Conservation (phyloP, 2,113 vertebrate species). For the Paracyprichromis sp. region DNA sequence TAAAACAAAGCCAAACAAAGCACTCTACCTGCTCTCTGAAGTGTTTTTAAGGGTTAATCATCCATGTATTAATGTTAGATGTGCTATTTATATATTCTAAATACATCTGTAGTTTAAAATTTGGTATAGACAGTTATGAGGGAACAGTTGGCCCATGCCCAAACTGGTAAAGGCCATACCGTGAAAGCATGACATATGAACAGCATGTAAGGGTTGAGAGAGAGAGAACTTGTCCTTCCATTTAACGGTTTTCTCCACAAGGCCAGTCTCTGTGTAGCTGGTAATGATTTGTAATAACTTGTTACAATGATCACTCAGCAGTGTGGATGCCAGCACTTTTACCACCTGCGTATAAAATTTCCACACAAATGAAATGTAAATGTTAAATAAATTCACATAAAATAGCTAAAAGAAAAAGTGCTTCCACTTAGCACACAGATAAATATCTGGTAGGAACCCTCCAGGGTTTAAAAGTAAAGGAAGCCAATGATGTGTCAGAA, state of each 20-base stretch:
- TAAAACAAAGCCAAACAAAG: neutral
- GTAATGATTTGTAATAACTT: neutral
- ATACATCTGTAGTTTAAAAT: neutral
- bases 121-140: neutral
- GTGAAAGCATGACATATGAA: neutral
- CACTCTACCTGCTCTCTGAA: neutral
- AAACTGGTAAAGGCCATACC: neutral
- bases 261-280: neutral
- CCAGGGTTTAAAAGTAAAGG: neutral
- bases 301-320: neutral
- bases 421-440: neutral
- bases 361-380: neutral
- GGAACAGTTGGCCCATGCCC: neutral
- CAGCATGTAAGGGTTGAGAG: neutral
- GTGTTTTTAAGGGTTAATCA: neutral
- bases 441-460: neutral
- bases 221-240: neutral
- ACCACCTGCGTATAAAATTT: neutral
- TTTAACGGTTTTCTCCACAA: neutral
- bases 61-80: neutral
- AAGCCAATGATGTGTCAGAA: neutral
- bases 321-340: neutral
- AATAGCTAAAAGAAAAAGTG: neutral
- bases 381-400: neutral
- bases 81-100: neutral